Percentiles rank a stretch among this genome's conserved stretches.
phyloP scores from a whole-genome alignment of 2,113 vertebrate genomes.

The Mormyrus iriodes region DNA sequence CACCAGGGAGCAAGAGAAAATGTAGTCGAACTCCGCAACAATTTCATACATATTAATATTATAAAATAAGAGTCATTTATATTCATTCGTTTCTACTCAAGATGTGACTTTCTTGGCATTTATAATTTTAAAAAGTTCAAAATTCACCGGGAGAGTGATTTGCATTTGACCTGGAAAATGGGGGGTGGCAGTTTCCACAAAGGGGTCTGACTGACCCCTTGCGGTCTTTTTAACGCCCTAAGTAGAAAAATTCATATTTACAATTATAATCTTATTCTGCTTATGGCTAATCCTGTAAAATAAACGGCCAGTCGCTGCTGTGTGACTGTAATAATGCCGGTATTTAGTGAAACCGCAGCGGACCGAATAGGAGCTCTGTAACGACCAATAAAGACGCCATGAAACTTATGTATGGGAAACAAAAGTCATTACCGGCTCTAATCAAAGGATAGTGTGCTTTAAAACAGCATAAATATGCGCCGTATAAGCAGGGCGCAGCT shows the following conservation, averaged over 20 bases:
- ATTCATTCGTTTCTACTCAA: background rate
- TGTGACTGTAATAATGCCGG: too few species aligned
- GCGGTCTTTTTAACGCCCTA: background rate
- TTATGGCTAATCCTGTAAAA: background rate
- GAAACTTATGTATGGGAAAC: background rate
- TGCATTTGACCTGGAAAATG: background rate
- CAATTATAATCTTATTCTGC: background rate
- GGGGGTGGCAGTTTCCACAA: background rate
- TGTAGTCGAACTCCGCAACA: background rate
- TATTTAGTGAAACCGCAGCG: background rate
- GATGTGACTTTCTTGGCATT: background rate
- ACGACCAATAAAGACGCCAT: too few species aligned
- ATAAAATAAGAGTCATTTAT: background rate
- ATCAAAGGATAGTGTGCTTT: background rate
- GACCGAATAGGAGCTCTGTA: background rate
- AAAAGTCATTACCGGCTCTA: background rate
- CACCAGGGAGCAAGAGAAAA: background rate
- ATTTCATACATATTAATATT: background rate
- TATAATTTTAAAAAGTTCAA: background rate
- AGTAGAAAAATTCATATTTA: background rate
- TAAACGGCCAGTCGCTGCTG: background rate
- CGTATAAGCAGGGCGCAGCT: too few species aligned
- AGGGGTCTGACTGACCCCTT: background rate
- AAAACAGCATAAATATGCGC: background rate
- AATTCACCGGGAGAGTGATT: background rate